Base-by-base conservation (phyloP, 2,888 invertebrate species). In the Nemotelus pantherinus region DNA sequence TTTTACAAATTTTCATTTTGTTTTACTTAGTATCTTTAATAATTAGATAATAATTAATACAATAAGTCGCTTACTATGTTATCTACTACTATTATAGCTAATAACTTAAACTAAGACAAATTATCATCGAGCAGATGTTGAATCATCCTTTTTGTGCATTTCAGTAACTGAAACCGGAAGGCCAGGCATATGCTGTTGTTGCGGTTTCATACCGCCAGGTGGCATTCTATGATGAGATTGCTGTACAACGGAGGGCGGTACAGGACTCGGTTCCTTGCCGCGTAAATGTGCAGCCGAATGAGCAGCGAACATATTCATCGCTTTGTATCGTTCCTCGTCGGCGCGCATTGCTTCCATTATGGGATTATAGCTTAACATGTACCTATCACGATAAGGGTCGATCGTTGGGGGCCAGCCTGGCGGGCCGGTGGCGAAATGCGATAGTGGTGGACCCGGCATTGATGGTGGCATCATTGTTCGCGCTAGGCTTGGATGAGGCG, bases 281-380 rank as follows among this genome's bases (percentile, higher is more conserved):
- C 87, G 84, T 67, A 87, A 81, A 82, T 87, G 86, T 3, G 84
- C 83, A 3, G 86, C 85, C 3, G 87, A 86, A 83, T 91, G 91
- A 77, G 90, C 90, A 77, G 91, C 90, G 87, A 93, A 94, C 80
- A 93, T 91, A 81, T 90, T 91, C 84, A 92, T 90, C 84, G 94
- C 90, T 87, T 94, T 94, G 60, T 92, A 93, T 79, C 94, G 91
- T 85, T 94, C 93, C 83, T 94, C 94, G 84, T 94, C 94, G 65
- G 92, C 93, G 77, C 93, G 89, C 84, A 93, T 91, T 41, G 93
- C 93, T 10, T 92, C 93, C 88, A 95, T 91, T 50, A 95, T 88
- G 41, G 94, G 94, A 85, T 93, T 94, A 85, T 93, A 94, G 77
- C 94, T 90, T 80, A 94, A 89, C 58, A 93, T 92, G 86, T 93